Conservation (phyloP, 37 sponge, comb jelly and placozoan species). For the Beroe ovata region DNA sequence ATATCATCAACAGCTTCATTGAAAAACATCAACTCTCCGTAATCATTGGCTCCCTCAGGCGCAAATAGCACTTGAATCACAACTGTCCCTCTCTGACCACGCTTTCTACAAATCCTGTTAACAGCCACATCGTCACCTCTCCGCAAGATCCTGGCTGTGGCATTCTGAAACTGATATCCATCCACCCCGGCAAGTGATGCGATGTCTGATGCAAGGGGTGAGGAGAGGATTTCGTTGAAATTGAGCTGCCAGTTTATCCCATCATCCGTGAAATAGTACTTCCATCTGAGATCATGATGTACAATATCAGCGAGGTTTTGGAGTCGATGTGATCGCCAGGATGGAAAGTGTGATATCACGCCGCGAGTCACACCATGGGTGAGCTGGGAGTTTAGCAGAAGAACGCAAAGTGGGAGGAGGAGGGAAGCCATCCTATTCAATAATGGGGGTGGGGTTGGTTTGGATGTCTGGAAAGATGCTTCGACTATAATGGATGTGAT, state of each 20-base stretch:
- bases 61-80: slow-evolving; percentile 2
- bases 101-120: background rate
- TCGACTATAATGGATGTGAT: no score
- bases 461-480: no score
- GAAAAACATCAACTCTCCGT: slow-evolving; percentile 49
- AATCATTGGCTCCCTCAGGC: background rate
- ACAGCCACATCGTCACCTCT: slow-evolving; percentile 36
- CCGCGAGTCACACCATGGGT: background rate
- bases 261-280: slow-evolving; percentile 33
- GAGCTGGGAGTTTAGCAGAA: background rate
- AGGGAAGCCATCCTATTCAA: background rate
- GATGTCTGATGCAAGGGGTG: background rate
- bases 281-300: background rate
- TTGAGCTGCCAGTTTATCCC: slow-evolving; percentile 53
- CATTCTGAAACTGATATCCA: background rate
- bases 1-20: slow-evolving; percentile 2
- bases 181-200: slow-evolving; percentile 1
- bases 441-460: no score
- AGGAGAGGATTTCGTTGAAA: slow-evolving; percentile 6
- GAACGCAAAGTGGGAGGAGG: background rate
- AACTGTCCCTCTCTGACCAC: background rate
- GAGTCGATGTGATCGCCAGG: background rate
- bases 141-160: slow-evolving; percentile 16
- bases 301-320: background rate
- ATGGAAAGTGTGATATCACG: background rate